These are phyloP conservation scores for Gymnothorax javanicus DNA, from an alignment of 2,797 vertebrate genomes.

Conservation along the genomic window DNA sequence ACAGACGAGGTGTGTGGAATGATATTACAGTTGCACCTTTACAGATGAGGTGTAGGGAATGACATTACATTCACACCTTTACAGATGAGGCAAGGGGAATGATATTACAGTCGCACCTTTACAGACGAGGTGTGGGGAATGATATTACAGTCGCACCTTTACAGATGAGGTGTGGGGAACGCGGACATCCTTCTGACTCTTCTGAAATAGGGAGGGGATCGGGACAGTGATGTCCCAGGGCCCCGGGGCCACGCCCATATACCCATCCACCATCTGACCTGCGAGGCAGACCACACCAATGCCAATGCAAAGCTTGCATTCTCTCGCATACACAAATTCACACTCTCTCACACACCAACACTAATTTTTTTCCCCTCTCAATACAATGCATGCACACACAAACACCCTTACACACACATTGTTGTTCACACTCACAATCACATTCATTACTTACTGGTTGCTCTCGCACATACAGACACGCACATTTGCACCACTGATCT, in stretches of 20 bases:
- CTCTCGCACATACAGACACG: no score
- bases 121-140: background rate
- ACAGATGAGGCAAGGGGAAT: background rate
- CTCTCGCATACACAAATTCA: background rate
- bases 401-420: no score
- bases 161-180: slow-evolving; percentile 59
- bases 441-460: no score
- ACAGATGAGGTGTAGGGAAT: background rate
- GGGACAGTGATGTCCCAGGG: slow-evolving; percentile 57
- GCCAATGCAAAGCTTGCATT: background rate
- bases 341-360: no score
- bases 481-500: no score
- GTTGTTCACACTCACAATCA: no score
- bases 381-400: no score
- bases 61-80: background rate
- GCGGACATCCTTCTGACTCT: slow-evolving; percentile 36
- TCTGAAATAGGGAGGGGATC: slow-evolving; percentile 51
- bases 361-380: no score
- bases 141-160: slow-evolving; percentile 49
- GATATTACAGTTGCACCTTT: background rate
- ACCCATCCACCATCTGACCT: slow-evolving; percentile 55
- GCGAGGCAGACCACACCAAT: background rate
- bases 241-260: slow-evolving; percentile 39
- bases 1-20: background rate
- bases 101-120: no score